Conservation (phyloP, 2,113 vertebrate species). For the Nestor notabilis region DNA sequence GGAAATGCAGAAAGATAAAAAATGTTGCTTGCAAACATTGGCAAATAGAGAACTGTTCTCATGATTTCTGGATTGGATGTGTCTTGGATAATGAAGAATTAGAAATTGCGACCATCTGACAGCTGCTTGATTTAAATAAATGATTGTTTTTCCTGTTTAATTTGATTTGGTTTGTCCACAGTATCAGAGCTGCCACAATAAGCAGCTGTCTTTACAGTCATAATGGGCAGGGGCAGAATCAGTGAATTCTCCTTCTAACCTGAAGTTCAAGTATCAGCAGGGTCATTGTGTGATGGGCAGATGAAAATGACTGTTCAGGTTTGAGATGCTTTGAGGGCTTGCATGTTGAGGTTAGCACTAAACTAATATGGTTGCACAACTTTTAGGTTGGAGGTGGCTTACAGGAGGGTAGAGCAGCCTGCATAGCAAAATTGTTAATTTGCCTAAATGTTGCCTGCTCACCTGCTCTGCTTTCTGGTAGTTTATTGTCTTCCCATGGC, state of each 20-base stretch:
- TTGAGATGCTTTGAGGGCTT: background rate
- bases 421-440: background rate
- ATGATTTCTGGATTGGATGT: background rate
- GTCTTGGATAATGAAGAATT: slow-evolving; percentile 11
- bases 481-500: background rate
- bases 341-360: background rate
- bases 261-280: background rate
- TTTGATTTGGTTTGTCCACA: slow-evolving; percentile 42
- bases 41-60: background rate
- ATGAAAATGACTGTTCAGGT: background rate
- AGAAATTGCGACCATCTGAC: slow-evolving; percentile 16
- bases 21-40: background rate
- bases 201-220: background rate
- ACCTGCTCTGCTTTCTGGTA: background rate
- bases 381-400: background rate
- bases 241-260: background rate
- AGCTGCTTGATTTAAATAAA: slow-evolving; percentile 48
- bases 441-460: background rate
- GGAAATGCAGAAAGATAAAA: background rate
- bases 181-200: slow-evolving; percentile 28
- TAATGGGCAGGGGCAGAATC: background rate
- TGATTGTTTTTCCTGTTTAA: background rate
- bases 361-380: background rate
- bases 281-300: background rate
- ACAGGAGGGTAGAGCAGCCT: background rate